Percentiles rank a stretch among this genome's conserved stretches.
These are phyloP conservation scores for Aplysina aerophoba DNA, from an alignment of 37 sponge, comb jelly and placozoan species.

Conservation along the genomic window DNA sequence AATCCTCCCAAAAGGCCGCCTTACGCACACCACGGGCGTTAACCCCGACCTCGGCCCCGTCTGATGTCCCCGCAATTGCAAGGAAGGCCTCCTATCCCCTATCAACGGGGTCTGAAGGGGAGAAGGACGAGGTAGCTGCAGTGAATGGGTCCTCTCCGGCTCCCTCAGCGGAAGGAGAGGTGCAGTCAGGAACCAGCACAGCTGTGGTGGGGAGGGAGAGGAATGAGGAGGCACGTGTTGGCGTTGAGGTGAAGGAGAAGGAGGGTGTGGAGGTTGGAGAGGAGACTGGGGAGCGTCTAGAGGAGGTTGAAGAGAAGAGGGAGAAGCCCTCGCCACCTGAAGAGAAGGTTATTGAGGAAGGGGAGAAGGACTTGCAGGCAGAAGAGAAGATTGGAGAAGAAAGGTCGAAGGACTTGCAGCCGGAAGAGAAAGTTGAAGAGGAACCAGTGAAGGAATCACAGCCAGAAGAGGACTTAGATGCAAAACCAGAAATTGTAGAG, in stretches of 20 bases:
- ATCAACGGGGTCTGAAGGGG: neutral
- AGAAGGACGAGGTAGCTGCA: neutral
- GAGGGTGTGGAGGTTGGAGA: neutral
- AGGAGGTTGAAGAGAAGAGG: neutral
- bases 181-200: neutral
- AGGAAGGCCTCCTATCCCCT: too few species aligned
- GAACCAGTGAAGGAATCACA: slow-evolving; percentile 19
- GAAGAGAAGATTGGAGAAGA: too few species aligned
- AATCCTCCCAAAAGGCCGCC: too few species aligned
- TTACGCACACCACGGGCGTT: too few species aligned
- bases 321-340: too few species aligned
- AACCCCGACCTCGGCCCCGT: too few species aligned
- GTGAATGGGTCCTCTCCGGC: slow-evolving; percentile 6
- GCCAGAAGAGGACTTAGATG: too few species aligned
- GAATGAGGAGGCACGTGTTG: neutral
- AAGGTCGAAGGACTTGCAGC: too few species aligned
- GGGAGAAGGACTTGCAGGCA: slow-evolving; percentile 13
- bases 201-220: neutral
- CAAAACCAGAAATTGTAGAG: neutral
- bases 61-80: too few species aligned
- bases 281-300: neutral
- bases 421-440: neutral
- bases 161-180: neutral
- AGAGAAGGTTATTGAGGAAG: neutral
- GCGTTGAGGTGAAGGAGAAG: slow-evolving; percentile 2